phyloP scores from a whole-genome alignment of 2,797 vertebrate genomes.

The Syngnathus acus region DNA sequence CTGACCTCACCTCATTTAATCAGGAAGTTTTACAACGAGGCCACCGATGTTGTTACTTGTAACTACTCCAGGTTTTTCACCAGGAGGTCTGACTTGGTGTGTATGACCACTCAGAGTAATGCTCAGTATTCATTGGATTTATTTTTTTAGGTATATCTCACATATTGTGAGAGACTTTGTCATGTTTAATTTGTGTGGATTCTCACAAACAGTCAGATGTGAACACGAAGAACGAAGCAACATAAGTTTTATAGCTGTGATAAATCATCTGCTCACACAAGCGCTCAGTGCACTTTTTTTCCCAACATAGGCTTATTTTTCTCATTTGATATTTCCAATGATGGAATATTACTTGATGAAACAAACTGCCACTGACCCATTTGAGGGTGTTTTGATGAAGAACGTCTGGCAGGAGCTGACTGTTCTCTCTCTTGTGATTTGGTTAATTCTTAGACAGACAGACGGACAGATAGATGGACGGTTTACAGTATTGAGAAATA shows the following conservation, averaged over 20 bases:
- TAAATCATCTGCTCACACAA: not conserved
- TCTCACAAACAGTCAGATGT: not conserved
- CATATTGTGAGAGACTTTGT: not conserved
- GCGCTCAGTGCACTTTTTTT: not conserved
- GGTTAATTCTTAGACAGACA: constrained; percentile 21
- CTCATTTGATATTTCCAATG: not conserved
- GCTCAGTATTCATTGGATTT: no score
- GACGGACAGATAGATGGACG: constrained; percentile 16
- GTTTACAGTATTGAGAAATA: constrained; percentile 16
- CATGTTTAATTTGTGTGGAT: not conserved
- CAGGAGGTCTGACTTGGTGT: not conserved
- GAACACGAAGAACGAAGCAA: not conserved
- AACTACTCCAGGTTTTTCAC: constrained; percentile 32
- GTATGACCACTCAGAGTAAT: no score
- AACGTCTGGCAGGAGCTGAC: constrained; percentile 68
- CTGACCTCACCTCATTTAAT: constrained; percentile 51
- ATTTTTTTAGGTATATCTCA: no score
- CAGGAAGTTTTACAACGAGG: constrained; percentile 47
- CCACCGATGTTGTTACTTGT: constrained; percentile 36
- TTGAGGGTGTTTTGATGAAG: constrained; percentile 72
- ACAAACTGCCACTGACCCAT: not conserved
- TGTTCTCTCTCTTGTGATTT: constrained; percentile 38
- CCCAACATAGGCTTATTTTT: not conserved
- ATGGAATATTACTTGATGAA: not conserved
- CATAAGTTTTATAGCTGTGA: not conserved